Conservation (phyloP, 1,140 invertebrate species). For the Ganaspis sp. region DNA sequence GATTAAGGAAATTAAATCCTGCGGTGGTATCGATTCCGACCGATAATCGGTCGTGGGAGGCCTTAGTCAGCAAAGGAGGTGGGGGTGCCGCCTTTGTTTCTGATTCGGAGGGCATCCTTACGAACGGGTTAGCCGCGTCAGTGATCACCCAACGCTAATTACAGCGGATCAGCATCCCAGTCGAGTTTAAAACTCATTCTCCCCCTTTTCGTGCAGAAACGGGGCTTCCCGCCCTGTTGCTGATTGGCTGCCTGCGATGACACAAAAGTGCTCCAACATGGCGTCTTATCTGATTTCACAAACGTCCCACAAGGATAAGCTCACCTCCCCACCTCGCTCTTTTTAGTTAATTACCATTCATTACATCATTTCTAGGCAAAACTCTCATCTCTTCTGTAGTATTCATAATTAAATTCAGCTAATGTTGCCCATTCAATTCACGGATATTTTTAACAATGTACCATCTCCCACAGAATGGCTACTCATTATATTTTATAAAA, state of each 20-base stretch:
- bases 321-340: conserved; percentile 49
- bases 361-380: conserved; percentile 41
- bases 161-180: conserved; percentile 70
- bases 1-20: conserved; percentile 61
- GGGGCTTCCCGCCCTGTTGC: conserved; percentile 57
- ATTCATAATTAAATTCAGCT: neutral
- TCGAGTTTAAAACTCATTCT: conserved; percentile 74
- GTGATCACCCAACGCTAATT: conserved; percentile 74
- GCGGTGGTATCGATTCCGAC: conserved; percentile 55
- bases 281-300: conserved; percentile 75
- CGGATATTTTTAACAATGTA: neutral
- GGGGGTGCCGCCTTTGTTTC: conserved; percentile 59
- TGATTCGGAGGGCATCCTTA: conserved; percentile 62
- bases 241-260: conserved; percentile 70
- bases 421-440: neutral
- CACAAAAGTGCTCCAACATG: conserved; percentile 75
- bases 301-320: conserved; percentile 48
- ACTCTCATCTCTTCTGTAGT: conserved; percentile 29
- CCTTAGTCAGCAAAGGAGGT: conserved; percentile 53
- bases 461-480: neutral
- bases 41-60: conserved; percentile 58
- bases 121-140: conserved; percentile 68
- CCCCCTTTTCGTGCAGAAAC: conserved; percentile 55
- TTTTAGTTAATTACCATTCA: conserved; percentile 54
- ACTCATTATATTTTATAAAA: neutral